Percentiles rank a stretch among this genome's conserved stretches.
Conservation (phyloP, 2,797 vertebrate species). For the Zonotrichia albicollis region DNA sequence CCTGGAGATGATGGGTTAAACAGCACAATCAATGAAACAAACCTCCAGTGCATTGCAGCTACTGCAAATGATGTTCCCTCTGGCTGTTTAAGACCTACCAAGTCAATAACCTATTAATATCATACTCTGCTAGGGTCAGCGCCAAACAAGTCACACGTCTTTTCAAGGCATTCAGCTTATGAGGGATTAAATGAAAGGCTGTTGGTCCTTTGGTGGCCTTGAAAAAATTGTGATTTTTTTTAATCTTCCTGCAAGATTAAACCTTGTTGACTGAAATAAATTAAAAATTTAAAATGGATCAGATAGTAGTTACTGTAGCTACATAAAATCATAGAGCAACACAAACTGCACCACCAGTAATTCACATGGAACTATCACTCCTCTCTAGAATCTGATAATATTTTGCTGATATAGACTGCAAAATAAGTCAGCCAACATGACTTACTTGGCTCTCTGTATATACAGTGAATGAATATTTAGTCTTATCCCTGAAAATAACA, state of each 20-base stretch:
- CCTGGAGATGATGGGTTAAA: slow-evolving; percentile 85
- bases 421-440: background rate
- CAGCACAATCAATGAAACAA: slow-evolving; percentile 84
- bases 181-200: slow-evolving; percentile 63
- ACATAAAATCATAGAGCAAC: background rate
- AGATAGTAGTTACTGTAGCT: slow-evolving; percentile 25
- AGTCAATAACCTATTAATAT: slow-evolving; percentile 88
- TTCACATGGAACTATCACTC: background rate
- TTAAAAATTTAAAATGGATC: slow-evolving; percentile 49
- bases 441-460: background rate
- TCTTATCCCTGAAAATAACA: background rate
- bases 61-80: slow-evolving; percentile 77
- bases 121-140: slow-evolving; percentile 78
- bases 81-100: slow-evolving; percentile 81
- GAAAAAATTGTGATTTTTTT: slow-evolving; percentile 39
- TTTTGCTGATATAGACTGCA: background rate
- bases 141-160: slow-evolving; percentile 72
- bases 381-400: background rate
- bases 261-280: slow-evolving; percentile 55
- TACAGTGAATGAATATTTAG: background rate
- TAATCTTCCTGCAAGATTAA: slow-evolving; percentile 46
- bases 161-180: slow-evolving; percentile 69
- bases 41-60: slow-evolving; percentile 80
- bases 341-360: background rate
- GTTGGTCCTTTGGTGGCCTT: slow-evolving; percentile 47